A percentile compares a stretch with the other conserved stretches of the same genome.
Evolutionary conservation across 2,113 vertebrate species (phyloP).

Genomic region (Panurus biarmicus): DNA sequence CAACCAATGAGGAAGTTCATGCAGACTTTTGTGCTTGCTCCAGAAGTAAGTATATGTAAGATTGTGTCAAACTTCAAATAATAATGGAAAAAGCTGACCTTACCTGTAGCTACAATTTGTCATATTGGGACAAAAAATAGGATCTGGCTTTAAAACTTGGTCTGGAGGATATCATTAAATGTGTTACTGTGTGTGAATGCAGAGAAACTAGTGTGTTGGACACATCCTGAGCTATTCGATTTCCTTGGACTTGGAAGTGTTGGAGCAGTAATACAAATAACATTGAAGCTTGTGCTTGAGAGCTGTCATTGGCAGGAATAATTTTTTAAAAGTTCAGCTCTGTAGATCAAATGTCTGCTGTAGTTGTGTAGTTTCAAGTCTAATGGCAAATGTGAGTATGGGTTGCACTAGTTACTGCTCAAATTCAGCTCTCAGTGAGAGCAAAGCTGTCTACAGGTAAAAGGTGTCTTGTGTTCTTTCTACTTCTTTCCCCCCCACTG

Average conservation of each 20-base stretch:
- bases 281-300: background rate
- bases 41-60: constrained; percentile 77
- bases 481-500: accelerated
- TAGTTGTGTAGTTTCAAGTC: background rate
- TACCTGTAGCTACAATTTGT: background rate
- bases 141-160: background rate
- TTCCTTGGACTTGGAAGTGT: background rate
- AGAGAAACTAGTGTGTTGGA: background rate
- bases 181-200: background rate
- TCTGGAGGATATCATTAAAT: background rate
- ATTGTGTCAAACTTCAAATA: background rate
- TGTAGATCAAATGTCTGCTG: background rate
- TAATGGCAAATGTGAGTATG: background rate
- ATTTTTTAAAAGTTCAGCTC: background rate
- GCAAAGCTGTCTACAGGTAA: background rate
- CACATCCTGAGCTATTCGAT: background rate
- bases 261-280: background rate
- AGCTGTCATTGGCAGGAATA: background rate
- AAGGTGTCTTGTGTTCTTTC: background rate
- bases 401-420: background rate
- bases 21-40: constrained; percentile 98
- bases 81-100: background rate
- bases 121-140: background rate
- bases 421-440: background rate
- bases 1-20: constrained; percentile 98